Evolutionary conservation across 1,140 invertebrate species (phyloP), one percentile per base, ranked within the genome.

Genomic region (Trigoniulus corallinus): DNA sequence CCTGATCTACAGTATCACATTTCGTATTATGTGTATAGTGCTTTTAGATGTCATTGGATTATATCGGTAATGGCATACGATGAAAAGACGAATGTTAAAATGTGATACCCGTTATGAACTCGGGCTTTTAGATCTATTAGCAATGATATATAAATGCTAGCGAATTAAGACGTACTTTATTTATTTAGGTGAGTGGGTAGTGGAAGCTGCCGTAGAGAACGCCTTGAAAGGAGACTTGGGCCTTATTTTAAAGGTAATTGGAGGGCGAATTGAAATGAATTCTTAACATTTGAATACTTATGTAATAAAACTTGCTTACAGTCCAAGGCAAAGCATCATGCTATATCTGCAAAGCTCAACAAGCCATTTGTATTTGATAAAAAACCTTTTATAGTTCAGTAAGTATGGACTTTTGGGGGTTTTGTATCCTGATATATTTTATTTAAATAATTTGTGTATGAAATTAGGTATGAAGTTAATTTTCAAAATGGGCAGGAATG

Each of bases 401-500:
- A 92, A 73, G 92, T 67, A 51, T 45, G 34, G n/a, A n/a, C n/a
- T n/a, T n/a, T n/a, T n/a, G n/a, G n/a, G 23, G 12, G 29, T 43
- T 2, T 15, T 22, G 23, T 40, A 22, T 45, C 3, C 27, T 24
- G 22, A 34, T 21, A 45, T 44, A 42, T 12, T 22, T 7, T 23
- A 43, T 41, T 37, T 52, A 27, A 39, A 39, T 39, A 18, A 18
- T 39, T 39, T 18, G 18, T 18, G 37, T 41, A 89, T 74, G 84
- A 91, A 47, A 75, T 66, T 49, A 71, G 70, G 55, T 75, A 74
- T 63, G 72, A 74, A 61, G 75, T 75, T 12, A 68, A 68, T 52
- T 76, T 75, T 52, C 81, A 95, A 77, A 89, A 95, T 64, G 92
- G 92, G 1, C 91, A 97, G 71, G 93, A 98, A 68, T 99, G 95